Percentiles rank a stretch among this genome's conserved stretches.
These are phyloP conservation scores for Thamnaconus septentrionalis DNA, from an alignment of 2,113 vertebrate genomes.

Conservation along the genomic window DNA sequence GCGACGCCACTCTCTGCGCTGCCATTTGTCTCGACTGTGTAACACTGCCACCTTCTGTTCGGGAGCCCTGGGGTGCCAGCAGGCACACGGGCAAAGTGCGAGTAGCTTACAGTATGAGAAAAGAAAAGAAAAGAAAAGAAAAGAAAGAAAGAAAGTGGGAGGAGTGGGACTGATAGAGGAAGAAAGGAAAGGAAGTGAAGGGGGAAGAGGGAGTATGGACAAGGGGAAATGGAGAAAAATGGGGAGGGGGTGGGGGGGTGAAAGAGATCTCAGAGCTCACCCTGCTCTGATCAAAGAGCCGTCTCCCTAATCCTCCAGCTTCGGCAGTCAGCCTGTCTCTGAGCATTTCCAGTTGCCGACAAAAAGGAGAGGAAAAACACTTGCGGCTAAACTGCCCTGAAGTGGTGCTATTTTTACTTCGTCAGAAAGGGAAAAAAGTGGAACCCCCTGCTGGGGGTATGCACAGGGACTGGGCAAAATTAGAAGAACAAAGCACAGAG, in stretches of 20 bases:
- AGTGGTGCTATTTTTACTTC: conserved; percentile 79
- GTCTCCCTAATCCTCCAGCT: conserved; percentile 75
- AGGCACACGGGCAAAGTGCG: conserved; percentile 32
- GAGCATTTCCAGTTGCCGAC: conserved; percentile 68
- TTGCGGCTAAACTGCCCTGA: conserved; percentile 74
- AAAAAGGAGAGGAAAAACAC: conserved; percentile 66
- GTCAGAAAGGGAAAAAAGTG: conserved; percentile 58
- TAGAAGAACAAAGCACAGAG: conserved; percentile 59
- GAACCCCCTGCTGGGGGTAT: conserved; percentile 59
- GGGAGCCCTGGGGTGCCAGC: conserved; percentile 57
- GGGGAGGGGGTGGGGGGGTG: conserved; percentile 40
- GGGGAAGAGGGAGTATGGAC: conserved; percentile 4
- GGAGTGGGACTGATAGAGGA: background rate
- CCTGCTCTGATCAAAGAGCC: conserved; percentile 76
- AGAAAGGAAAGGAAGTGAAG: conserved; percentile 6
- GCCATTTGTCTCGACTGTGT: conserved; percentile 61
- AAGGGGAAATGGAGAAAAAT: conserved; percentile 29
- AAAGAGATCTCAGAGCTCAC: conserved; percentile 62
- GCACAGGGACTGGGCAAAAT: conserved; percentile 54
- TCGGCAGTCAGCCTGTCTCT: conserved; percentile 74
- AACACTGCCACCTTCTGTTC: conserved; percentile 75
- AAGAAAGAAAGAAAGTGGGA: conserved; percentile 27
- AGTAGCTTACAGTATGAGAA: conserved; percentile 14
- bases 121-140: conserved; percentile 7
- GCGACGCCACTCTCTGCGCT: conserved; percentile 43